These are phyloP conservation scores for Phrynocephalus versicolor DNA, from an alignment of 2,113 vertebrate genomes.

Conservation along the genomic window DNA sequence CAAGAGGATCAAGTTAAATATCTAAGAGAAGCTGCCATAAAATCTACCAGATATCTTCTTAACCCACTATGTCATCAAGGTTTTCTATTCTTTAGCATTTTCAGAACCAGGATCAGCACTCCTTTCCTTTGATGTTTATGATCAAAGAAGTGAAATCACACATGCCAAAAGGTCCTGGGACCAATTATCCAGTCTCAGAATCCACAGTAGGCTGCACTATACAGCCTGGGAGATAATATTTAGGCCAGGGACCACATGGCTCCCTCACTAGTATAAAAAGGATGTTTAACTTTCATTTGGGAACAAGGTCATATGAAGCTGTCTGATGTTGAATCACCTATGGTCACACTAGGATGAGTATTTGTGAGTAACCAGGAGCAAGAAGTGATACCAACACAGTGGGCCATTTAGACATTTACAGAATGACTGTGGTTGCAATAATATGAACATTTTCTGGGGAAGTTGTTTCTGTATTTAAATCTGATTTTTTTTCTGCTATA, in stretches of 20 bases:
- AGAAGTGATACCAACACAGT: too few species aligned
- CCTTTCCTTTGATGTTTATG: not conserved
- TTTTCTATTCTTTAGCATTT: not conserved
- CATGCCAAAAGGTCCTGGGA: too few species aligned
- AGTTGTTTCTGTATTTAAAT: not conserved
- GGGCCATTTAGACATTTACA: too few species aligned
- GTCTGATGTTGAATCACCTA: not conserved
- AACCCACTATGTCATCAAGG: not conserved
- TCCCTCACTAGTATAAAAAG: not conserved
- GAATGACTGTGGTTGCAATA: too few species aligned
- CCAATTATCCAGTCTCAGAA: too few species aligned
- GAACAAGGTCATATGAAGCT: not conserved
- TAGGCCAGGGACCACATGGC: too few species aligned
- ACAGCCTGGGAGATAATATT: too few species aligned
- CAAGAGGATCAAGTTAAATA: not conserved
- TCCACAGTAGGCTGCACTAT: too few species aligned
- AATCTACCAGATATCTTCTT: not conserved
- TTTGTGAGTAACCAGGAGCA: too few species aligned
- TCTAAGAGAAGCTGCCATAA: not conserved
- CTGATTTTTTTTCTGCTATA: not conserved
- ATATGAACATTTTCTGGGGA: too few species aligned
- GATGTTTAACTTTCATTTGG: not conserved
- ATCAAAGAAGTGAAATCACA: too few species aligned
- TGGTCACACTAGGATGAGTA: not conserved
- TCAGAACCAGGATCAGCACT: not conserved